Evolutionary conservation across 2,888 invertebrate species (phyloP).

Genomic region (Patella caerulea): DNA sequence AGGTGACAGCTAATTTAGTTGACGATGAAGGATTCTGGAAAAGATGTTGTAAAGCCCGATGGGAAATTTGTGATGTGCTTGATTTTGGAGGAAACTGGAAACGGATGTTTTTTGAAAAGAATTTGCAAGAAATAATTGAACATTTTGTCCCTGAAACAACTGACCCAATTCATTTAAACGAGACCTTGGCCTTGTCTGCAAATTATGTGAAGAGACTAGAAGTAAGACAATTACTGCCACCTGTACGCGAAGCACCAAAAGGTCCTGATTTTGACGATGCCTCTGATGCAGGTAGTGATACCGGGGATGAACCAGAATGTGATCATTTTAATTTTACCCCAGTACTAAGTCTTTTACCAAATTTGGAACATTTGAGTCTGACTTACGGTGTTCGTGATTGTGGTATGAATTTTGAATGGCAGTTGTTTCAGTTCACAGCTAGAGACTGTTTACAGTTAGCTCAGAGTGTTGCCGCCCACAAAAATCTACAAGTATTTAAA

Average conservation of each 20-base stretch:
- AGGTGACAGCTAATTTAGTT: slow-evolving; percentile 71
- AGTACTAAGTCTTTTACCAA: slow-evolving; percentile 63
- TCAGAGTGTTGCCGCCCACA: slow-evolving; percentile 68
- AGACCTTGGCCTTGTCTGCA: slow-evolving; percentile 64
- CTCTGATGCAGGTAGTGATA: slow-evolving; percentile 68
- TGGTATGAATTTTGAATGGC: slow-evolving; percentile 73
- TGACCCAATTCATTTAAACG: slow-evolving; percentile 61
- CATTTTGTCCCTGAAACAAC: slow-evolving; percentile 70
- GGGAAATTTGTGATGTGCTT: slow-evolving; percentile 70
- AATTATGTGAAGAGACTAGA: slow-evolving; percentile 67
- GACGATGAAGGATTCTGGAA: slow-evolving; percentile 71
- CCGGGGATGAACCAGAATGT: slow-evolving; percentile 67
- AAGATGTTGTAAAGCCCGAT: slow-evolving; percentile 68
- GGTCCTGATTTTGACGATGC: slow-evolving; percentile 66
- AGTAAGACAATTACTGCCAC: slow-evolving; percentile 69
- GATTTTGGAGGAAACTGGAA: slow-evolving; percentile 70
- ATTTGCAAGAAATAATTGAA: slow-evolving; percentile 69
- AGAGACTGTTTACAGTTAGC: slow-evolving; percentile 70
- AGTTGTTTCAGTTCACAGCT: slow-evolving; percentile 71
- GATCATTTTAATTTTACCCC: slow-evolving; percentile 71
- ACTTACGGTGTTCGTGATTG: slow-evolving; percentile 71
- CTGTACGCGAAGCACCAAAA: slow-evolving; percentile 67
- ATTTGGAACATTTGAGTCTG: slow-evolving; percentile 68
- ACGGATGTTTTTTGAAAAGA: slow-evolving; percentile 71
- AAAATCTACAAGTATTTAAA: slow-evolving; percentile 65